Evolutionary conservation across 1,140 invertebrate genomes (phyloP).

Genomic region (Ectropis grisescens): DNA sequence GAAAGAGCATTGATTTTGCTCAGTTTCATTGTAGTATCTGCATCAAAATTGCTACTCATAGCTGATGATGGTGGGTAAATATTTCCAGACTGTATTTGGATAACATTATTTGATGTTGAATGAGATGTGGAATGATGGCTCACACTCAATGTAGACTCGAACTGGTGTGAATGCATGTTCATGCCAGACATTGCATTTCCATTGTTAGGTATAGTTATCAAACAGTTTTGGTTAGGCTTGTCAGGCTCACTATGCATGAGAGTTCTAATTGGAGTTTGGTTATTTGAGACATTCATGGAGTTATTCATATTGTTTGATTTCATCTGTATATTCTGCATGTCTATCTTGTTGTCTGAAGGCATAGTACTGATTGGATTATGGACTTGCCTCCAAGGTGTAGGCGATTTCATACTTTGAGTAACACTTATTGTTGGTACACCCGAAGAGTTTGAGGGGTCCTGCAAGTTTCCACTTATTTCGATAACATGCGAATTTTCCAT

Average conservation of each 20-base stretch:
- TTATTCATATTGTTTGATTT: constrained; percentile 33
- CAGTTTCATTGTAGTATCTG: constrained; percentile 55
- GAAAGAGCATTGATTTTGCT: constrained; percentile 61
- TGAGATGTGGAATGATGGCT: constrained; percentile 45
- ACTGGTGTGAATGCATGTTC: constrained; percentile 44
- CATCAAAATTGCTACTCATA: constrained; percentile 51
- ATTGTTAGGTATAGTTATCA: constrained; percentile 39
- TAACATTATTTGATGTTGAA: constrained; percentile 49
- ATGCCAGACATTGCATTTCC: constrained; percentile 29
- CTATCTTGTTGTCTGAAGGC: constrained; percentile 40
- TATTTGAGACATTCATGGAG: constrained; percentile 40
- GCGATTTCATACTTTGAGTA: constrained; percentile 56
- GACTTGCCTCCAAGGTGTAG: constrained; percentile 56
- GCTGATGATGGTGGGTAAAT: constrained; percentile 54
- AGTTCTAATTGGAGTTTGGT: constrained; percentile 26
- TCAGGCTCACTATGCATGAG: constrained; percentile 39
- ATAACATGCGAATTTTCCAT: constrained; percentile 62
- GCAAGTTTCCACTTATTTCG: constrained; percentile 58
- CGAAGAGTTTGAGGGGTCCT: constrained; percentile 40
- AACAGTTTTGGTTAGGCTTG: constrained; percentile 47
- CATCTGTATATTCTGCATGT: constrained; percentile 40
- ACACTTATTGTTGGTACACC: constrained; percentile 59
- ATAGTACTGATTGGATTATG: constrained; percentile 15
- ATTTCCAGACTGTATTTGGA: constrained; percentile 59
- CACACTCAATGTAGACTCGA: constrained; percentile 38